A percentile compares a stretch with the other conserved stretches of the same genome.
Evolutionary conservation across 2,113 vertebrate genomes (phyloP).

Genomic region (Albula glossodonta): DNA sequence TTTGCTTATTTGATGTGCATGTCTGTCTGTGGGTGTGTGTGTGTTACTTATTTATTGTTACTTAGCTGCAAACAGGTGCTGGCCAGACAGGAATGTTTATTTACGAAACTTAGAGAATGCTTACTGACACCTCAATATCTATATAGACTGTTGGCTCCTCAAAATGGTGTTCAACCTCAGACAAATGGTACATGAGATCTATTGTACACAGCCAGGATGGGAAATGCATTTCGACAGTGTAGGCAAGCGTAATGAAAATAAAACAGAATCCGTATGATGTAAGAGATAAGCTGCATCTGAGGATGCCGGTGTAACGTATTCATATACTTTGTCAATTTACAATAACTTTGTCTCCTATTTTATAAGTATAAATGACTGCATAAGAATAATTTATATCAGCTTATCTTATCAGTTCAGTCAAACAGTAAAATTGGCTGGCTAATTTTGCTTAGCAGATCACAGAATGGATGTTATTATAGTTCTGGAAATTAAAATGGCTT

Average conservation of each 20-base stretch:
- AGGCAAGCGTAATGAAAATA: constrained; percentile 39
- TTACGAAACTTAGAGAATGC: constrained; percentile 66
- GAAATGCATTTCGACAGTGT: constrained; percentile 49
- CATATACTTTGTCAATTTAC: background rate
- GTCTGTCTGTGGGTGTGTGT: constrained; percentile 42
- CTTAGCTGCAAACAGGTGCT: constrained; percentile 38
- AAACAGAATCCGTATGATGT: constrained; percentile 12
- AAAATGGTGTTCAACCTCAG: constrained; percentile 47
- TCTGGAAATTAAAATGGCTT: too few relatives aligned
- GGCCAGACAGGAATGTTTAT: constrained; percentile 61
- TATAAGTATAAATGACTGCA: background rate
- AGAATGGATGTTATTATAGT: too few relatives aligned
- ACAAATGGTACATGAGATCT: constrained; percentile 30
- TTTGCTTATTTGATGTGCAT: constrained; percentile 64
- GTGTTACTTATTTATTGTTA: constrained; percentile 40
- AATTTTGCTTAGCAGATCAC: too few relatives aligned
- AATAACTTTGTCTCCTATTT: background rate
- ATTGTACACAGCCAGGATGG: constrained; percentile 50
- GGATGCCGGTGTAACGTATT: background rate
- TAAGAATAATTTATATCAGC: background rate
- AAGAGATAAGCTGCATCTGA: background rate
- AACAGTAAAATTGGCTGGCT: too few relatives aligned
- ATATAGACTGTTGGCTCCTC: constrained; percentile 40
- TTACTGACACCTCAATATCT: constrained; percentile 72
- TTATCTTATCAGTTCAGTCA: too few relatives aligned